These are phyloP conservation scores for Gymnothorax javanicus DNA, from an alignment of 2,797 vertebrate genomes.

Conservation along the genomic window DNA sequence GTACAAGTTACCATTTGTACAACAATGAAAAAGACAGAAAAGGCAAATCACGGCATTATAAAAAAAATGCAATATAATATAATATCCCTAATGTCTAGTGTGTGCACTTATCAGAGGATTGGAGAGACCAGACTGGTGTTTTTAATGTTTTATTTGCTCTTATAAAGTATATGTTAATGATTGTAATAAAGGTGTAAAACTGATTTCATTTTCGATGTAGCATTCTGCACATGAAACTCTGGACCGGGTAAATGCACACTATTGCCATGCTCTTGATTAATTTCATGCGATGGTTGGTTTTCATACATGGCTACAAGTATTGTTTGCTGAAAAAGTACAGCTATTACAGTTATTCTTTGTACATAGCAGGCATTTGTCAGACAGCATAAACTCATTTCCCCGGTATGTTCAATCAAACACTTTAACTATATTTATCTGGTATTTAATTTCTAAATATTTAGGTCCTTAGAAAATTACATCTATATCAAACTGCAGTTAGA, in stretches of 20 bases:
- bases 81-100: slow-evolving; percentile 17
- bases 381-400: not conserved
- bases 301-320: not conserved
- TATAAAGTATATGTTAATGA: slow-evolving; percentile 24
- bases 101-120: slow-evolving; percentile 5
- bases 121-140: slow-evolving; percentile 2
- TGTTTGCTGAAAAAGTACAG: slow-evolving; percentile 2
- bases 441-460: slow-evolving; percentile 2
- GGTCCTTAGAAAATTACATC: not conserved
- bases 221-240: not conserved
- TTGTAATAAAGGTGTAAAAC: not conserved
- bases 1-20: not conserved
- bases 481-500: not conserved
- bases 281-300: not conserved
- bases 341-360: not conserved
- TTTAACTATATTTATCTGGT: not conserved
- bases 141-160: slow-evolving; percentile 5
- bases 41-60: not conserved
- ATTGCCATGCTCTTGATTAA: not conserved
- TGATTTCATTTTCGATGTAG: slow-evolving; percentile 4
- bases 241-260: not conserved
- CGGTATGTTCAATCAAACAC: slow-evolving; percentile 7
- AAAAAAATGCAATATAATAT: slow-evolving; percentile 17
- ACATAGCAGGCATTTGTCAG: not conserved
- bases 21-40: slow-evolving; percentile 10